These are phyloP conservation scores for Oxycera nigricornis DNA, from an alignment of 2,888 invertebrate genomes.

Conservation along the genomic window DNA sequence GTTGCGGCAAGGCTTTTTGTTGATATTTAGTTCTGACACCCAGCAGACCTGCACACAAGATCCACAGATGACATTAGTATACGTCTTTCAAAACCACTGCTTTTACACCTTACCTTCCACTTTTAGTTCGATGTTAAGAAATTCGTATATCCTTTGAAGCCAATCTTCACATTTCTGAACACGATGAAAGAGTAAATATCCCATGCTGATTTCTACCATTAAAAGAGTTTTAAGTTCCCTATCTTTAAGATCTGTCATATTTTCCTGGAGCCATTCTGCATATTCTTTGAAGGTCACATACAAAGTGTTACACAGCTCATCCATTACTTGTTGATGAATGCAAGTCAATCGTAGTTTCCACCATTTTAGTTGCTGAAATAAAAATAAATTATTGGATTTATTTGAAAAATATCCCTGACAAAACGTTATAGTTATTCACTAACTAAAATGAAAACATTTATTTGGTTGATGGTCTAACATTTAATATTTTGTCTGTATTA, in stretches of 20 bases:
- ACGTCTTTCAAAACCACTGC: conserved; percentile 7
- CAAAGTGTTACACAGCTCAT: conserved; percentile 75
- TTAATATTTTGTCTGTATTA: too few relatives aligned
- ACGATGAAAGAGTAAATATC: conserved; percentile 77
- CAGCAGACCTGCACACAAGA: conserved; percentile 67
- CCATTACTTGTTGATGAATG: conserved; percentile 77
- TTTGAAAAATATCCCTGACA: too few relatives aligned
- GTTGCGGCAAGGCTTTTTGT: conserved; percentile 79
- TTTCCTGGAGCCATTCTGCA: conserved; percentile 49
- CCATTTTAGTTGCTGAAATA: conserved; percentile 60
- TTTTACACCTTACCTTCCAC: conserved; percentile 69
- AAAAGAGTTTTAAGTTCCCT: conserved; percentile 62
- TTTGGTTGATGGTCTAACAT: too few relatives aligned
- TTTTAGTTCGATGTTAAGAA: conserved; percentile 72
- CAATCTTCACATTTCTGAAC: conserved; percentile 74
- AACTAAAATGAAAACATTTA: too few relatives aligned
- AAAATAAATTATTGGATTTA: too few relatives aligned
- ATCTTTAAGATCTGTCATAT: conserved; percentile 55
- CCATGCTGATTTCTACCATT: conserved; percentile 68
- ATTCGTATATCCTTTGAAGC: conserved; percentile 69
- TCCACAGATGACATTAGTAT: too few relatives aligned
- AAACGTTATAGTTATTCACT: too few relatives aligned
- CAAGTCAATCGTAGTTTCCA: conserved; percentile 79
- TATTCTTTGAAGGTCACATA: conserved; percentile 61
- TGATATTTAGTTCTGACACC: conserved; percentile 93